These are phyloP conservation scores for Cettia cetti DNA, from an alignment of 2,113 vertebrate genomes.

Conservation along the genomic window DNA sequence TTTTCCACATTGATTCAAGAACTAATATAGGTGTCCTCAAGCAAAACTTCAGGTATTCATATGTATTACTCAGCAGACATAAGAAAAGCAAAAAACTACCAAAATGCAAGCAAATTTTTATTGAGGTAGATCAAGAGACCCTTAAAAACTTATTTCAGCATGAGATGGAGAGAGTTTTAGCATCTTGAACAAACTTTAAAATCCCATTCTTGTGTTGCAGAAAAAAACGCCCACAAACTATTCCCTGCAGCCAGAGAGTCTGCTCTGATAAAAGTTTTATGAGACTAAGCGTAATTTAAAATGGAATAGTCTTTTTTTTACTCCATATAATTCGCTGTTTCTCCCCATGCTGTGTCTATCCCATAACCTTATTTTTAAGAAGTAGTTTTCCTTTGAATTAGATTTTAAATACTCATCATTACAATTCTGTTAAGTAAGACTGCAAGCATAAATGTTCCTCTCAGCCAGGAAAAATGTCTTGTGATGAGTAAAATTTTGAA, in stretches of 20 bases:
- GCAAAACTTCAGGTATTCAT: neutral
- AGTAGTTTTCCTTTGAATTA: neutral
- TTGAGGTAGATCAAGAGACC: neutral
- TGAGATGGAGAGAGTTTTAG: neutral
- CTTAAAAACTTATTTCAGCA: neutral
- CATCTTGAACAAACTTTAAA: slow-evolving; percentile 33
- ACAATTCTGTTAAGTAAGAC: neutral
- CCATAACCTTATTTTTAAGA: slow-evolving; percentile 17
- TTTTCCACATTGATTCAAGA: neutral
- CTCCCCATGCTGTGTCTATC: neutral
- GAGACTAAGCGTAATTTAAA: slow-evolving; percentile 52
- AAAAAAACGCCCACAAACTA: neutral
- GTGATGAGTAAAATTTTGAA: neutral
- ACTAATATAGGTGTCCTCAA: neutral
- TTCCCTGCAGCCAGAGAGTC: slow-evolving; percentile 33
- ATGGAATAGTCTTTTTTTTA: neutral
- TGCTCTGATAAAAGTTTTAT: slow-evolving; percentile 42
- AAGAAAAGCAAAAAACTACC: neutral
- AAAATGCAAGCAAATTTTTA: neutral
- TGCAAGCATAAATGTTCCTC: neutral
- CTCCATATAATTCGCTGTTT: neutral
- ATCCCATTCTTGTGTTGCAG: slow-evolving; percentile 27
- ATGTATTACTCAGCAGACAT: neutral
- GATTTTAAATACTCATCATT: slow-evolving; percentile 5
- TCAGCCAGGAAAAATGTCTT: neutral